Evolutionary conservation across 2,888 invertebrate genomes (phyloP), one percentile per base, ranked within the genome.

Genomic region (Suillia variegata): DNA sequence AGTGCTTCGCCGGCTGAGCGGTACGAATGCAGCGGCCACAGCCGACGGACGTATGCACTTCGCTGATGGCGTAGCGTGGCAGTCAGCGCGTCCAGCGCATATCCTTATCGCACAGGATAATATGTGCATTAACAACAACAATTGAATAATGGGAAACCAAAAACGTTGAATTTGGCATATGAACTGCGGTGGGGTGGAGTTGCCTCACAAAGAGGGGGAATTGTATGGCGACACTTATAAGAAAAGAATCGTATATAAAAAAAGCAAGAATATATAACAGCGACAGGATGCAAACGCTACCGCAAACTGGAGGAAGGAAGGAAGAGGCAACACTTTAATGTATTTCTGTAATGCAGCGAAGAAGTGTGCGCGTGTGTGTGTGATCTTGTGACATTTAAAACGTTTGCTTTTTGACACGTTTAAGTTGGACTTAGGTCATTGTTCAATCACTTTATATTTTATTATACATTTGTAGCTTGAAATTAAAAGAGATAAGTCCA

Each of bases 131-230:
- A 38, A 38, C 38, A 38, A 38, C 38, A 38, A n/a, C 10, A 38
- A 38, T 38, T n/a, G 38, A 38, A 38, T 38, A 38, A 38, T 38
- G 38, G 38, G 38, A 38, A 38, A 38, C 38, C 38, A 38, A 38
- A n/a, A 38, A 38, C n/a, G n/a, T 26, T 26, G 5, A 10, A 5
- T 10, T 6, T n/a, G 10, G 38, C n/a, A n/a, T 38, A n/a, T 38
- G 38, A 38, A 5, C 6, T n/a, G 38, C n/a, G 38, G 38, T n/a
- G n/a, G n/a, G n/a, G n/a, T n/a, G n/a, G n/a, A n/a, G n/a, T n/a
- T n/a, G n/a, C n/a, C n/a, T n/a, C n/a, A n/a, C n/a, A n/a, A n/a
- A n/a, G n/a, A n/a, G 38, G 4, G n/a, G n/a, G 15, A 38, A 38
- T 4, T 10, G 26, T 10, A 13, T 13, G 38, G 10, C 4, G 15